Percentiles rank a stretch among this genome's conserved stretches.
phyloP scores from a whole-genome alignment of 1,140 invertebrate genomes.

The Leptoteleia sp. region DNA sequence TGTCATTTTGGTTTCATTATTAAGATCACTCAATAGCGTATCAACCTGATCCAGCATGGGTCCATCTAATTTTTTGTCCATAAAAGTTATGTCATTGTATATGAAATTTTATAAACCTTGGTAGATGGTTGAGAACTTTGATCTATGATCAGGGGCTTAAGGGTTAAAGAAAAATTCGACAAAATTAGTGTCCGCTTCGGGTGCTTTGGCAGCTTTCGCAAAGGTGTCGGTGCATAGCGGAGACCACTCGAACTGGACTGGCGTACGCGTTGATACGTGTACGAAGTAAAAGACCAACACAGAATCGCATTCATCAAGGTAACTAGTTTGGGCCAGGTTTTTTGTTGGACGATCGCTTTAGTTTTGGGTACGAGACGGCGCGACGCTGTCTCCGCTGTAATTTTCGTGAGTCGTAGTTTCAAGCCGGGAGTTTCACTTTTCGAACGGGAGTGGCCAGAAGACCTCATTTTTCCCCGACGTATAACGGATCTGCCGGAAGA shows the following conservation, averaged over 20 bases:
- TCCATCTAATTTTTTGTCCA: no score
- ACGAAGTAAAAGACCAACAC: background rate
- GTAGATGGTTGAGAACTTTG: no score
- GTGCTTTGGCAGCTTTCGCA: background rate
- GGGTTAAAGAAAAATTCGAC: slow-evolving; percentile 15
- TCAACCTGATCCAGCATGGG: no score
- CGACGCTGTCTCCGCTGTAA: slow-evolving; percentile 60
- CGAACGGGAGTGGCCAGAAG: slow-evolving; percentile 24
- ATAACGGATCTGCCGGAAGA: slow-evolving; percentile 57
- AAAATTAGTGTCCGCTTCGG: slow-evolving; percentile 27
- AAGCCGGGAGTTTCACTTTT: slow-evolving; percentile 43
- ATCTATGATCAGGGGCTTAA: no score
- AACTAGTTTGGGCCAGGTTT: slow-evolving; percentile 65
- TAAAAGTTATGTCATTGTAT: no score
- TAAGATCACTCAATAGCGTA: no score
- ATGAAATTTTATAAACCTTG: no score
- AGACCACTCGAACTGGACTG: background rate
- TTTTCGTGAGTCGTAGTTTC: slow-evolving; percentile 23
- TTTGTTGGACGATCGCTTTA: slow-evolving; percentile 61
- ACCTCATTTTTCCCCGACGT: slow-evolving; percentile 51
- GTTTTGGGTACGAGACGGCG: slow-evolving; percentile 71
- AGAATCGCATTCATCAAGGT: slow-evolving; percentile 4
- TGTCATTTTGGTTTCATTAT: no score
- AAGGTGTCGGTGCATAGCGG: slow-evolving; percentile 18
- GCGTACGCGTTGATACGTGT: slow-evolving; percentile 19